Conservation (phyloP, 2,113 vertebrate genomes). For the Mystacornis crossleyi region DNA sequence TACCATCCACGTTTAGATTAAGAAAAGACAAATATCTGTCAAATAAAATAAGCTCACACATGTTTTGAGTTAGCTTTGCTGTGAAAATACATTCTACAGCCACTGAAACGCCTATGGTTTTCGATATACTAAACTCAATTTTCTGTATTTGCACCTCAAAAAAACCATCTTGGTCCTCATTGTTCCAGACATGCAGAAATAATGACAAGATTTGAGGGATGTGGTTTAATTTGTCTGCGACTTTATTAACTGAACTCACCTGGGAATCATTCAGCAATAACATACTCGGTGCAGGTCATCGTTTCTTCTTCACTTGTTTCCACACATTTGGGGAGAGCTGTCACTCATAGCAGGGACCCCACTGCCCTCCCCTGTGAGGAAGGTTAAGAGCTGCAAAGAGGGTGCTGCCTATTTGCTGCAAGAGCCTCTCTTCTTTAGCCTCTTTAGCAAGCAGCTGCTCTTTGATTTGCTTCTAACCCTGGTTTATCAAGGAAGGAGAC, state of each 20-base stretch:
- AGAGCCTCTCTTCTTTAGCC: not conserved
- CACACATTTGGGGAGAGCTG: constrained; percentile 47
- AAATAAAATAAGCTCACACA: not conserved
- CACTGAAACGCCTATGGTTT: not conserved
- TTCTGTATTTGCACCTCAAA: not conserved
- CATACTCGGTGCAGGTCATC: constrained; percentile 4
- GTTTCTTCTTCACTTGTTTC: constrained; percentile 53
- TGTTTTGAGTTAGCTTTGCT: not conserved
- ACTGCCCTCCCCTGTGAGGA: not conserved
- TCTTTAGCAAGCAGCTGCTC: not conserved
- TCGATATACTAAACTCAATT: not conserved
- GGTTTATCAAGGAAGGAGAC: not conserved
- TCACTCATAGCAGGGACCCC: constrained; percentile 44
- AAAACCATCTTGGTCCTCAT: not conserved
- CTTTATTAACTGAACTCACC: constrained; percentile 63
- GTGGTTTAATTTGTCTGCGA: constrained; percentile 51
- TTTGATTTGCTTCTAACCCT: not conserved
- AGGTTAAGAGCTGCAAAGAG: constrained; percentile 29
- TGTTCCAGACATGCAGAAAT: constrained; percentile 51
- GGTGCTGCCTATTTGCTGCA: constrained; percentile 2
- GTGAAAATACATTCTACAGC: not conserved
- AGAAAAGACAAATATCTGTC: not conserved
- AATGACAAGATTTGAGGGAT: constrained; percentile 42
- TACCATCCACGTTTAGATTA: not conserved
- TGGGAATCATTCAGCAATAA: constrained; percentile 68